Percentiles rank a stretch among this genome's conserved stretches.
Conservation (phyloP, 2,888 invertebrate genomes). For the Exephanes ischioxanthus region DNA sequence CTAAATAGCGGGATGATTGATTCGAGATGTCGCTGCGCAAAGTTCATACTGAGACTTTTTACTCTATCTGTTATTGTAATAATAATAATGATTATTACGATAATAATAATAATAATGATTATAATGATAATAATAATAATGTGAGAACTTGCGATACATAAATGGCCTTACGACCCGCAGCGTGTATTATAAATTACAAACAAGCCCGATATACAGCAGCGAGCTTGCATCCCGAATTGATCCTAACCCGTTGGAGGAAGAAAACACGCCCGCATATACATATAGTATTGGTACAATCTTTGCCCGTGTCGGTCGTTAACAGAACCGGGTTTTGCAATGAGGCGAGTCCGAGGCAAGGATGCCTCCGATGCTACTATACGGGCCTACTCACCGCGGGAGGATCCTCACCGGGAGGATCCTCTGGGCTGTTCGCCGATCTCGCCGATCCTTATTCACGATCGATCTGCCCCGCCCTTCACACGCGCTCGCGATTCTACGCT, state of each 20-base stretch:
- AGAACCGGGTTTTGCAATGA: constrained; percentile 69
- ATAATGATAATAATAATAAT: neutral
- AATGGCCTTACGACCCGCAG: constrained; percentile 17
- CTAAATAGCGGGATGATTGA: too few relatives aligned
- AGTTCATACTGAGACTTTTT: too few relatives aligned
- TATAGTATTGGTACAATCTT: constrained; percentile 49
- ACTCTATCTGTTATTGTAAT: neutral
- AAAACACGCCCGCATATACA: constrained; percentile 62
- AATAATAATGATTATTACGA: neutral
- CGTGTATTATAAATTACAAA: constrained; percentile 64
- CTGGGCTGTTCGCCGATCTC: constrained; percentile 49
- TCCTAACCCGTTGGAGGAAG: constrained; percentile 62
- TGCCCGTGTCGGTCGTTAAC: constrained; percentile 65
- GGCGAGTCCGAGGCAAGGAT: constrained; percentile 47
- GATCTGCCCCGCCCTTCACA: constrained; percentile 68
- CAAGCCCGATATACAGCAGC: constrained; percentile 51
- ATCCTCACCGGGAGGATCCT: constrained; percentile 47
- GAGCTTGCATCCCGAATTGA: constrained; percentile 70
- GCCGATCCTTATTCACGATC: constrained; percentile 70
- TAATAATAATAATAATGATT: too few relatives aligned
- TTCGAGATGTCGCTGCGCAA: too few relatives aligned
- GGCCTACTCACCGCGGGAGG: constrained; percentile 55
- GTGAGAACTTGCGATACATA: constrained; percentile 11
- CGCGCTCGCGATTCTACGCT: constrained; percentile 44
- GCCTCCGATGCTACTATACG: constrained; percentile 62